Evolutionary conservation across 2,888 invertebrate genomes (phyloP).

Genomic region (Tenthredo notha): DNA sequence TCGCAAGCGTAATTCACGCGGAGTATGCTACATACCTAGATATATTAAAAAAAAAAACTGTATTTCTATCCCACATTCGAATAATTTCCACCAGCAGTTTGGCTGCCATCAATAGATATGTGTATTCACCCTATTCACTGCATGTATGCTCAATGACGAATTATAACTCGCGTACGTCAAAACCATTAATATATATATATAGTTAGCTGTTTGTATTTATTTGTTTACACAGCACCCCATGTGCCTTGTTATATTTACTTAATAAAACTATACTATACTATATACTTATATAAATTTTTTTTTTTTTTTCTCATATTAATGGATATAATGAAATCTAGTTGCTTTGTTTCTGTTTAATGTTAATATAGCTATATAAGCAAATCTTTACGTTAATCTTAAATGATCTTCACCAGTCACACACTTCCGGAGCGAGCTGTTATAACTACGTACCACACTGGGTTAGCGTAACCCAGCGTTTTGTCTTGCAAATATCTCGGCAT

Average conservation of each 20-base stretch:
- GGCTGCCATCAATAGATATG: not conserved
- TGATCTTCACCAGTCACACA: too few species aligned
- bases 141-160: constrained; percentile 20
- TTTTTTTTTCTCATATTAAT: not conserved
- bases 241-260: constrained; percentile 6
- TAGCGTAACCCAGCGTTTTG: too few species aligned
- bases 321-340: not conserved
- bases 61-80: not conserved
- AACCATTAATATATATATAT: not conserved
- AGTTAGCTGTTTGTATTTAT: constrained; percentile 30
- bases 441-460: too few species aligned
- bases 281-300: too few species aligned
- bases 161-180: not conserved
- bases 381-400: not conserved
- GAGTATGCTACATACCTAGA: not conserved
- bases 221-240: constrained; percentile 22
- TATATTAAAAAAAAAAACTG: not conserved
- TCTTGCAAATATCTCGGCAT: too few species aligned
- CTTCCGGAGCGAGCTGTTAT: too few species aligned
- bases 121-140: not conserved
- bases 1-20: not conserved
- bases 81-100: not conserved
- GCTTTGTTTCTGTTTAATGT: not conserved
- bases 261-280: constrained; percentile 23
- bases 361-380: not conserved